A percentile compares a stretch with the other conserved stretches of the same genome.
phyloP scores from a whole-genome alignment of 2,888 invertebrate genomes.

The Pollenia amentaria region DNA sequence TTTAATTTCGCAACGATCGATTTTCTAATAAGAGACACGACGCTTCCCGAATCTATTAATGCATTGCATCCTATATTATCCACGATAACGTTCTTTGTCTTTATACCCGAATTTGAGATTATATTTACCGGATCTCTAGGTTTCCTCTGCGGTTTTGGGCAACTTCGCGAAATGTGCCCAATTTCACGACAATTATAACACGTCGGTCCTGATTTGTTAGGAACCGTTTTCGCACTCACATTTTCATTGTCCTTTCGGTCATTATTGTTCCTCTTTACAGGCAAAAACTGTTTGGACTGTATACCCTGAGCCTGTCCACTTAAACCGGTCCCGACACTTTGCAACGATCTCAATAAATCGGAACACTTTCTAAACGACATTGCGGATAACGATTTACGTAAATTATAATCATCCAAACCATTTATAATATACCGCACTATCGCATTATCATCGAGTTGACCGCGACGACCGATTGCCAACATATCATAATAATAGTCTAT shows the following conservation, averaged over 20 bases:
- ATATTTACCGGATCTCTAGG: slow-evolving; percentile 20
- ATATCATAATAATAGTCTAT: slow-evolving; percentile 67
- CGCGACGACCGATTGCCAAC: slow-evolving; percentile 64
- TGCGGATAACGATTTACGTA: slow-evolving; percentile 43
- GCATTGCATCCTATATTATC: slow-evolving; percentile 29
- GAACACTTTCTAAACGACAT: slow-evolving; percentile 30
- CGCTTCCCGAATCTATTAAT: slow-evolving; percentile 65
- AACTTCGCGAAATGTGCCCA: slow-evolving; percentile 51
- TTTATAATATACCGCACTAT: slow-evolving; percentile 64
- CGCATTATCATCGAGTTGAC: slow-evolving; percentile 55
- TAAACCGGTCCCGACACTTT: too few species aligned
- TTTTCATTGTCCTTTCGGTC: too few species aligned
- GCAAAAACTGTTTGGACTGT: not conserved
- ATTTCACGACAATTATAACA: slow-evolving; percentile 58
- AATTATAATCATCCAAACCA: slow-evolving; percentile 49
- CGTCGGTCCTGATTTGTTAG: slow-evolving; percentile 8
- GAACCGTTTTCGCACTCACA: too few species aligned
- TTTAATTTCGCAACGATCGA: slow-evolving; percentile 21
- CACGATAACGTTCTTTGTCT: slow-evolving; percentile 31
- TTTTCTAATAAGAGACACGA: slow-evolving; percentile 26
- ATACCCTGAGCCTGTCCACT: not conserved
- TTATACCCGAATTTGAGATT: not conserved
- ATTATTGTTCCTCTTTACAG: not conserved
- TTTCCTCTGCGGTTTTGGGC: slow-evolving; percentile 11
- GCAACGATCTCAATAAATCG: too few species aligned